Conservation (phyloP, 2,797 vertebrate species). For the Bovichtus variegatus region DNA sequence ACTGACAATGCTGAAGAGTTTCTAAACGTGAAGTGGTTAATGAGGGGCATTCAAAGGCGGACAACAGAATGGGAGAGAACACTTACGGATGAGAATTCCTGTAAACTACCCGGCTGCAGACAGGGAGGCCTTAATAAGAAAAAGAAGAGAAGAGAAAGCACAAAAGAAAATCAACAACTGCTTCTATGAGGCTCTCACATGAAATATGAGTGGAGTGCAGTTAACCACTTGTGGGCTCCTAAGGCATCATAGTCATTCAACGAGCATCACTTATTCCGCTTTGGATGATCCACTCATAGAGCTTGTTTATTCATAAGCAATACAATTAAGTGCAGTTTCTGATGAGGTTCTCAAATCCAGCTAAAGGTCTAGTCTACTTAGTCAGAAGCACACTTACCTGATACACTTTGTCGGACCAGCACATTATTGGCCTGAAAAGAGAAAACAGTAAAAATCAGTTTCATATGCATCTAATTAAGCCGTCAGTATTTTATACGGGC, state of each 20-base stretch:
- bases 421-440: conserved; percentile 86
- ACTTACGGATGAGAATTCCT: conserved; percentile 87
- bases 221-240: conserved; percentile 40
- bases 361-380: not conserved
- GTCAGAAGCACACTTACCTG: conserved; percentile 81
- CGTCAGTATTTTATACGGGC: not conserved
- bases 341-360: conserved; percentile 7
- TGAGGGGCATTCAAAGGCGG: conserved; percentile 2
- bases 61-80: conserved; percentile 9
- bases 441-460: not conserved
- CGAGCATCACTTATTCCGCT: conserved; percentile 7
- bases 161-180: conserved; percentile 13
- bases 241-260: conserved; percentile 15
- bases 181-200: not conserved
- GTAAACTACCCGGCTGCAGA: conserved; percentile 82
- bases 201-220: not conserved
- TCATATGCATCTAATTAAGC: not conserved
- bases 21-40: not conserved
- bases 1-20: not conserved
- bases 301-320: conserved; percentile 27
- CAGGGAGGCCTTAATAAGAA: conserved; percentile 80
- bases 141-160: conserved; percentile 8
- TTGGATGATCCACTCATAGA: conserved; percentile 1
- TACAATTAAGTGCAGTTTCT: not conserved
- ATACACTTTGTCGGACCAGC: conserved; percentile 80